phyloP scores from a whole-genome alignment of 1,140 invertebrate genomes.

The Belonocnema kinseyi region DNA sequence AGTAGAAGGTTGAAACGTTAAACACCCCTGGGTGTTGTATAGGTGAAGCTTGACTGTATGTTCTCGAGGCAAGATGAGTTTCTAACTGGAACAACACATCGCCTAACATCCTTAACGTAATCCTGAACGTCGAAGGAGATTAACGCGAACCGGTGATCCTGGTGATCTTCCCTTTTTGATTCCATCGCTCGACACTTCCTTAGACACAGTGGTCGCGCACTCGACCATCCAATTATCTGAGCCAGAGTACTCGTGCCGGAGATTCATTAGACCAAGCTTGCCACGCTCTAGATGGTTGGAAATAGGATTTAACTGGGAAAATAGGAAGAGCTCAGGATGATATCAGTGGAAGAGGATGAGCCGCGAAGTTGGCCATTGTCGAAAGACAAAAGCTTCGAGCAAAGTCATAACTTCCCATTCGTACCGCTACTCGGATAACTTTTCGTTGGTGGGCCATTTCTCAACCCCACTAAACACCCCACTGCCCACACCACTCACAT shows the following conservation, averaged over 20 bases:
- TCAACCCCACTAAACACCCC: no score
- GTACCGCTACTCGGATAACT: slow-evolving; percentile 39
- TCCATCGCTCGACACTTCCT: slow-evolving; percentile 8
- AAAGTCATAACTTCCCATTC: slow-evolving; percentile 41
- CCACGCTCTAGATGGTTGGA: background rate
- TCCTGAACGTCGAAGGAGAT: slow-evolving; percentile 4
- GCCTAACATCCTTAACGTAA: slow-evolving; percentile 24
- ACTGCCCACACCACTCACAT: no score
- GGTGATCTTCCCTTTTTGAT: slow-evolving; percentile 10
- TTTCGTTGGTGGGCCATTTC: slow-evolving; percentile 11
- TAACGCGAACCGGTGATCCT: background rate
- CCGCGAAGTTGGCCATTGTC: slow-evolving; percentile 46
- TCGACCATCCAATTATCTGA: slow-evolving; percentile 5
- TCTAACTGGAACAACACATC: slow-evolving; percentile 7
- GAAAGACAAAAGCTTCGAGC: slow-evolving; percentile 43
- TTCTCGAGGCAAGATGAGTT: background rate
- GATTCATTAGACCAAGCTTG: background rate
- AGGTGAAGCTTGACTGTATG: background rate
- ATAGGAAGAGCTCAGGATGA: slow-evolving; percentile 17
- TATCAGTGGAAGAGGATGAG: slow-evolving; percentile 4
- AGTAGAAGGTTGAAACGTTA: background rate
- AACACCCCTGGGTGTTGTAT: background rate
- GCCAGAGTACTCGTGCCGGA: background rate
- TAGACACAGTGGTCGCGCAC: slow-evolving; percentile 1
- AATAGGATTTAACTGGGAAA: slow-evolving; percentile 32